phyloP scores from a whole-genome alignment of 2,888 invertebrate genomes.

The Macrosoma leucophasiata region DNA sequence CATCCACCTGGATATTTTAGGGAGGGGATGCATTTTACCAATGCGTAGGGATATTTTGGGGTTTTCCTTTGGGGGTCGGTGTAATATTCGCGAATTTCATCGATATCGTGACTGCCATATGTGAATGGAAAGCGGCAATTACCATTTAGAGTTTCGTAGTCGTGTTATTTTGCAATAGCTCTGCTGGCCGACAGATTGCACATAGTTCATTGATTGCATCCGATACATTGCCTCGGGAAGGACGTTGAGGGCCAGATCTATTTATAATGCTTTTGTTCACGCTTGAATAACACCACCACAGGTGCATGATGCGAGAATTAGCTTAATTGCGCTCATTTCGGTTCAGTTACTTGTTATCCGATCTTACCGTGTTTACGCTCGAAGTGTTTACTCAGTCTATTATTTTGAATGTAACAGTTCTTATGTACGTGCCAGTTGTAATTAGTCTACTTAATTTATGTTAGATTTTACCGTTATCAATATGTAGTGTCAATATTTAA shows the following conservation, averaged over 20 bases:
- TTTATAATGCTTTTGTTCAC: constrained; percentile 41
- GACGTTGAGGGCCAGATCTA: constrained; percentile 51
- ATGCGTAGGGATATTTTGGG: constrained; percentile 66
- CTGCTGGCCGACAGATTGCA: constrained; percentile 45
- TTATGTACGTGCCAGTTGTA: no score
- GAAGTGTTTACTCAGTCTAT: no score
- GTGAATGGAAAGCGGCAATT: no score
- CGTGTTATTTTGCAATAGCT: no score
- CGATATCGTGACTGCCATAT: no score
- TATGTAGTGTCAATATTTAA: no score
- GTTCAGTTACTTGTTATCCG: constrained; percentile 14
- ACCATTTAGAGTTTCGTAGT: no score
- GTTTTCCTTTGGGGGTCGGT: constrained; percentile 34
- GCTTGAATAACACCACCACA: constrained; percentile 25
- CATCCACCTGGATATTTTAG: constrained; percentile 61
- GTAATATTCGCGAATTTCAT: no score
- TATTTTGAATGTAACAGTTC: no score
- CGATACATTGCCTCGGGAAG: constrained; percentile 56
- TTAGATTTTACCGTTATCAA: no score
- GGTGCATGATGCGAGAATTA: constrained; percentile 24
- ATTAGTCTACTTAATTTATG: no score
- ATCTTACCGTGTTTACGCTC: constrained; percentile 2
- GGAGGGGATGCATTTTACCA: constrained; percentile 73
- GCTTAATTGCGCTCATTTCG: constrained; percentile 22
- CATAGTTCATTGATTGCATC: constrained; percentile 57